These are phyloP conservation scores for Drosophila erecta DNA, from an alignment of 1,140 invertebrate species.

Conservation along the genomic window DNA sequence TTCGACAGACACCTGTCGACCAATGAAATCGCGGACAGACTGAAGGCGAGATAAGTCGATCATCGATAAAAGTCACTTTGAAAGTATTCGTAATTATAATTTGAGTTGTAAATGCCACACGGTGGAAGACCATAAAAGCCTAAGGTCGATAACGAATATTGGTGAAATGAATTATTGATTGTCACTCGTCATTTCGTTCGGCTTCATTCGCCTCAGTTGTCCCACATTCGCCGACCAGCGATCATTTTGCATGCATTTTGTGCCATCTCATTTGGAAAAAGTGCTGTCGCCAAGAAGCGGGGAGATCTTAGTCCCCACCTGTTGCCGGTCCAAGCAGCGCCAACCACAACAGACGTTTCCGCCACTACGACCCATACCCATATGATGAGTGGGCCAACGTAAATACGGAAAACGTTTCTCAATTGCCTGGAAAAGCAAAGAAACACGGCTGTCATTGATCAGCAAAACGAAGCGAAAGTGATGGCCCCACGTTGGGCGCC, in stretches of 20 bases:
- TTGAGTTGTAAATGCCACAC: constrained; percentile 8
- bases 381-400: constrained; percentile 27
- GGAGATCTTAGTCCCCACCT: constrained; percentile 12
- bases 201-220: not conserved
- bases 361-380: constrained; percentile 1
- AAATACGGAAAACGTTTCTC: constrained; percentile 41
- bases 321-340: not conserved
- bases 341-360: constrained; percentile 23
- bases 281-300: constrained; percentile 37
- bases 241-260: constrained; percentile 26
- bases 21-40: constrained; percentile 1
- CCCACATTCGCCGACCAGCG: constrained; percentile 9
- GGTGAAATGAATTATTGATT: constrained; percentile 18
- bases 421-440: constrained; percentile 16
- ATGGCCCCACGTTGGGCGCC: not conserved
- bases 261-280: constrained; percentile 61
- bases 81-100: constrained; percentile 18
- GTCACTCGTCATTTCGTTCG: not conserved
- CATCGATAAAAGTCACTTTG: constrained; percentile 30
- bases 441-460: not conserved
- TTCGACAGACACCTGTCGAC: constrained; percentile 22
- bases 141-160: constrained; percentile 2
- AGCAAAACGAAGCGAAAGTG: constrained; percentile 39
- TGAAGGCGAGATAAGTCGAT: constrained; percentile 18
- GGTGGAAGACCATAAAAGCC: not conserved